Base-by-base conservation (phyloP, 2,113 vertebrate species). In the Garra rufa region DNA sequence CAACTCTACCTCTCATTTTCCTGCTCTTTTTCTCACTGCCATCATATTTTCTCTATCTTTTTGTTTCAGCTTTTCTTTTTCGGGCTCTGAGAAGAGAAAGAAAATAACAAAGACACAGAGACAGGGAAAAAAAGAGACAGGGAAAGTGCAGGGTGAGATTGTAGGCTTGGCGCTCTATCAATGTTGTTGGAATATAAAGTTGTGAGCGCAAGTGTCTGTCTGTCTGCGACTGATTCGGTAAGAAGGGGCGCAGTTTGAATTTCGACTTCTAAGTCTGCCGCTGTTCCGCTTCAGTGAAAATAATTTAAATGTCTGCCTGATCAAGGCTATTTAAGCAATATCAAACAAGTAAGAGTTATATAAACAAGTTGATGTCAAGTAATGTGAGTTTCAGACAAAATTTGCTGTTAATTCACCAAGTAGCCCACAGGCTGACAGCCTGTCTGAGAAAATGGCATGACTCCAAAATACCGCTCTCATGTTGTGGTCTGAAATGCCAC, bases 1-100 rank as follows among this genome's bases (percentile, higher is more conserved):
- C 21, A n/a, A 70, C 86, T 82, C 76, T 50, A 52, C 77, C n/a
- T 44, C 57, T 80, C 70, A 59, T 34, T 28, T 38, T 59, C 81
- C 76, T 55, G 41, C 59, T 26, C 9, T 57, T 34, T 74, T 5
- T 19, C 63, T 34, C 21, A 28, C 61, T 61, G n/a, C 8, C 28
- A 59, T 19, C 8, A 6, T 7, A 30, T 76, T 63, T 71, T 55
- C 38, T 78, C 14, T 44, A 41, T 34, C 57, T 80, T 9, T 71
- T 57, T 52, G n/a, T 61, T 73, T 38, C 52, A 70, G 44, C 52
- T 75, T 52, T 46, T 6, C 24, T 46, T 14, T 82, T 24, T 46
- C 17, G 41, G 76, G 76, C 55, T 79, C 14, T 34, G 6, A 15
- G 14, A 17, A 11, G 21, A 74, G 71, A 74, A 75, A 75, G 7